These are phyloP conservation scores for Sciurus vulgaris DNA, from an alignment of 2,797 vertebrate species.

Conservation along the genomic window DNA sequence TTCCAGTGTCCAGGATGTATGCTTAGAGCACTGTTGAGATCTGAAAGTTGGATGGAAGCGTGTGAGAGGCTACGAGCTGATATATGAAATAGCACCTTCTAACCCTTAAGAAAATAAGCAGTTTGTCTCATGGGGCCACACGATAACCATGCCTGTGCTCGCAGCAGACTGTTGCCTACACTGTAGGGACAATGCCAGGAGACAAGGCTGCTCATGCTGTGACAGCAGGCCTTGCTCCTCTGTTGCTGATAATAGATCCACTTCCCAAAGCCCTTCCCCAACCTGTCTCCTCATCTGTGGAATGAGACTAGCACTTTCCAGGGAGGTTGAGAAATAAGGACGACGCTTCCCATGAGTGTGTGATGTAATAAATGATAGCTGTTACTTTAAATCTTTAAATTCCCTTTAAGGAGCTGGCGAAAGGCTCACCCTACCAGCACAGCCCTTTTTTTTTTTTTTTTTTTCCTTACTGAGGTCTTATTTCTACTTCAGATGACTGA, in stretches of 20 bases:
- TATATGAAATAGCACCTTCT: not conserved
- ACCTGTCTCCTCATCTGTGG: not conserved
- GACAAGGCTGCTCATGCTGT: accelerated
- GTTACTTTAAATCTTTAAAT: too few relatives aligned
- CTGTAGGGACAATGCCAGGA: not conserved
- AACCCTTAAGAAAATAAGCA: not conserved
- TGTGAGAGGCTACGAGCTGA: not conserved
- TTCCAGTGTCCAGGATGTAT: too few relatives aligned
- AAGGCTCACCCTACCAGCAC: accelerated
- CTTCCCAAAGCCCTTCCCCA: not conserved
- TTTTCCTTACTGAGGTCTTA: not conserved
- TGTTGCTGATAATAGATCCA: too few relatives aligned
- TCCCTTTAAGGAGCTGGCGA: not conserved
- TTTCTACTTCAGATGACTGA: not conserved
- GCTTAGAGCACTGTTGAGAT: not conserved
- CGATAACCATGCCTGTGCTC: too few relatives aligned
- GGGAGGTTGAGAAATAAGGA: not conserved
- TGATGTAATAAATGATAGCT: not conserved
- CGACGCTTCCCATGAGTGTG: not conserved
- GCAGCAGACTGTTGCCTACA: not conserved
- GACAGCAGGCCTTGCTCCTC: not conserved
- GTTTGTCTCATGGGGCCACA: not conserved
- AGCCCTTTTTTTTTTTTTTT: not conserved
- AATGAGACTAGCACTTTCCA: not conserved
- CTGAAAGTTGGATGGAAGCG: not conserved